Base-by-base conservation (phyloP, 1,140 invertebrate genomes). In the Sarcophaga peregrina region DNA sequence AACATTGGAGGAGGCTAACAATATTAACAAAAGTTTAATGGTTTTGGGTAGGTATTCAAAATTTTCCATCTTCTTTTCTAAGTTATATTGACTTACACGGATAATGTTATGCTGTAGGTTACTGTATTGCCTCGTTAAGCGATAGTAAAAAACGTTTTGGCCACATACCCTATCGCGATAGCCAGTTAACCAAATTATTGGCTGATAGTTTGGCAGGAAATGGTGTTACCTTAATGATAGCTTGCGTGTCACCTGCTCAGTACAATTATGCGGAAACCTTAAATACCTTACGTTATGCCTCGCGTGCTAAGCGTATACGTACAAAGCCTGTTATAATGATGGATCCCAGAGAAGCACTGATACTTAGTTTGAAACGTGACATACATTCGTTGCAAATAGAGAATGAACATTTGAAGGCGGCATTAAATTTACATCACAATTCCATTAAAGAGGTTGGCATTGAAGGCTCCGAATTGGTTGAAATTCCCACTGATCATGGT, bases 11-110 rank as follows among this genome's bases (percentile, higher is more conserved):
- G 97, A 98, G 90, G 97, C 97, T 0, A 98, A 98, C 88, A 98
- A 97, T 88, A 99, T 98, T 83, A 99, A 99, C 89, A 96, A 98
- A 86, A 99, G 97, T 86, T 92, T 97, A 0, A 98, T 99, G 93
- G 98, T 99, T 3, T 91, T 99, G 84, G 96, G 95, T 96, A 90
- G 83, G 72, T 37, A 13, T 13, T 9, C 3, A 15, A 52, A 58
- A 15, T 58, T 4, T 15, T n/a, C 1, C 15, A 11, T 10, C 9
- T 25, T 37, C 25, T 15, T 47, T 45, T 75, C 6, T 8, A 48
- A 76, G 3, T 68, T 9, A 68, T 17, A 8, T 68, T 20, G 15
- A 37, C 15, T 50, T 45, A 25, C 50, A 45, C 80, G 11, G 20
- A 1, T 80, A 13, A 3, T 48, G 4, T 45, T 46, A 54, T 9